Conservation (phyloP, 2,888 invertebrate species). For the Creontiades dilutus region DNA sequence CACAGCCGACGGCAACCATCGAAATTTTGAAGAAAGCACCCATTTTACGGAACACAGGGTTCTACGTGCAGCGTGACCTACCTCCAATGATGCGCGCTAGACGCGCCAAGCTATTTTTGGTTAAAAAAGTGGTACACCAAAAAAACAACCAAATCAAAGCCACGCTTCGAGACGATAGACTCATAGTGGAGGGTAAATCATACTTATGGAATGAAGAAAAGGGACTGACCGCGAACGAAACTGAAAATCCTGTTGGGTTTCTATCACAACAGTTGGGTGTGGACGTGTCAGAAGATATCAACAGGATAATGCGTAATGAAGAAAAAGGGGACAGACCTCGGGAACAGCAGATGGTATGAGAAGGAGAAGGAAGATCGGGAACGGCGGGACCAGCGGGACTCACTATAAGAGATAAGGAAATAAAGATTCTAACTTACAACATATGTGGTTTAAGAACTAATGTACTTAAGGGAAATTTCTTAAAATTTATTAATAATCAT, state of each 20-base stretch:
- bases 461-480: too few species aligned
- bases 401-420: not conserved
- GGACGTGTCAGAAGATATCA: not conserved
- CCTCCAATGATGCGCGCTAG: not conserved
- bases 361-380: too few species aligned
- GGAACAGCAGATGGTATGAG: not conserved
- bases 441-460: too few species aligned
- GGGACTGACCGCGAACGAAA: not conserved
- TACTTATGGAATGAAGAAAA: constrained; percentile 7
- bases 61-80: too few species aligned
- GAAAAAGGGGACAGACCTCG: not conserved
- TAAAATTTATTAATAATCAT: too few species aligned
- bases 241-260: not conserved
- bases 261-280: not conserved
- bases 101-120: not conserved
- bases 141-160: not conserved
- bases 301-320: not conserved
- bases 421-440: too few species aligned
- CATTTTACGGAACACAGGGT: not conserved
- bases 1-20: not conserved
- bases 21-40: not conserved
- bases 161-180: not conserved
- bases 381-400: not conserved
- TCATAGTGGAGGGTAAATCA: constrained; percentile 2
- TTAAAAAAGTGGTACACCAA: not conserved